Evolutionary conservation across 2,797 vertebrate species (phyloP), one percentile per base, ranked within the genome.

Genomic region (Malacoraja senta): DNA sequence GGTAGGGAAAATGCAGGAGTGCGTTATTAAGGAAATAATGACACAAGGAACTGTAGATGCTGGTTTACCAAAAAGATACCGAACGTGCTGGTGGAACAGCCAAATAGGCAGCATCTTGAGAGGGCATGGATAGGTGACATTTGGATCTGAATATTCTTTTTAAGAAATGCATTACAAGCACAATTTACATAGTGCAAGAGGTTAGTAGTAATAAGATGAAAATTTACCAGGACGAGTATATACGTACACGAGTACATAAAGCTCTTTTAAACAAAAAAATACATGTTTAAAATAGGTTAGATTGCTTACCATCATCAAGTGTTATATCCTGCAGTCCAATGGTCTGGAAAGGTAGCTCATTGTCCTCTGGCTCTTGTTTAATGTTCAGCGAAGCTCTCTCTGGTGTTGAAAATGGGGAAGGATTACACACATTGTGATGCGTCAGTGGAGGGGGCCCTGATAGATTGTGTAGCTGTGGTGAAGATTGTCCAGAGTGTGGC

Each of bases 241-340:
- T 12, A 26, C 29, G 35, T 38, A 26, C 19, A 63, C 29, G 2
- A 21, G 61, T 29, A 17, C 13, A 86, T 29, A 76, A 76, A 29
- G 8, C 21, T 63, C 9, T 92, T 92, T 76, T 26, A 76, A 92
- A 35, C 10, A 63, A 2, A 86, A 32, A 68, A 88, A 35, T 61
- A 1, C 0, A 26, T 8, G 12, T 74, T 71, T 68, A 68, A 90
- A 68, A 58, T 88, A 68, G 21, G 78, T 93, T 76, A 58, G 29
- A 93, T 10, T 93, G 96, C 98, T 98, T 97, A 99, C 99, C 99
- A 95, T 99, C 99, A 94, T 99, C 99, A 96, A 99, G 97, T 0
- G 99, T 99, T 96, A 99, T 99, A 96, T 99, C 99, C 95, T 99
- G 98, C 79, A 99, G 96, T 95, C 98, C 99, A 53, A 99, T 99